Percentiles rank a stretch among this genome's conserved stretches.
Evolutionary conservation across 2,797 vertebrate species (phyloP).

Genomic region (Phoebastria nigripes): DNA sequence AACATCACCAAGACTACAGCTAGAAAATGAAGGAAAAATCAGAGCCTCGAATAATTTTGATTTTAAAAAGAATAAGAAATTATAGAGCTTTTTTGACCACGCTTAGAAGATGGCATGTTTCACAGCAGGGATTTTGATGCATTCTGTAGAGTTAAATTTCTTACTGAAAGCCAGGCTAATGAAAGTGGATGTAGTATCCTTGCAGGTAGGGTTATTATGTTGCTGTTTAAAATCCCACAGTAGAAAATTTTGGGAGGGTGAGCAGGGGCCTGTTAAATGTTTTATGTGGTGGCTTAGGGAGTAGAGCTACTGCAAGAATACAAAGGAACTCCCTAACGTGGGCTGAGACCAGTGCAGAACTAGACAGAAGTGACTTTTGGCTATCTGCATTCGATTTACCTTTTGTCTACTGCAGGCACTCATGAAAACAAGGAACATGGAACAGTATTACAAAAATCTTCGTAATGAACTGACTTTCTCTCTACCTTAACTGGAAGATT

Average conservation of each 20-base stretch:
- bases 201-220: neutral
- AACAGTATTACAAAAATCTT: neutral
- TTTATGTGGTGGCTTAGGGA: neutral
- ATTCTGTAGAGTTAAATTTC: neutral
- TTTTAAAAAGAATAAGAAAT: conserved; percentile 8
- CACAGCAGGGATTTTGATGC: conserved; percentile 14
- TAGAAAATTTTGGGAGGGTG: neutral
- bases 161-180: conserved; percentile 6
- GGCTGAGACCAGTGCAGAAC: neutral
- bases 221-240: neutral
- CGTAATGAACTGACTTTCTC: neutral
- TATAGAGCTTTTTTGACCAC: neutral
- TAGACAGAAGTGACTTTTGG: neutral
- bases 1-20: neutral
- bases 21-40: conserved; percentile 6
- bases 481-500: neutral
- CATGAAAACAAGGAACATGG: neutral
- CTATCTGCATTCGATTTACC: neutral
- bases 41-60: neutral
- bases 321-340: neutral
- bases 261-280: neutral
- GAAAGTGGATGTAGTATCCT: neutral
- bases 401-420: neutral
- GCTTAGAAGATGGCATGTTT: neutral
- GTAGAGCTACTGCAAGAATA: neutral